Percentiles rank a stretch among this genome's conserved stretches.
These are phyloP conservation scores for Protaetia brevitarsis DNA, from an alignment of 1,140 invertebrate genomes.

Conservation along the genomic window DNA sequence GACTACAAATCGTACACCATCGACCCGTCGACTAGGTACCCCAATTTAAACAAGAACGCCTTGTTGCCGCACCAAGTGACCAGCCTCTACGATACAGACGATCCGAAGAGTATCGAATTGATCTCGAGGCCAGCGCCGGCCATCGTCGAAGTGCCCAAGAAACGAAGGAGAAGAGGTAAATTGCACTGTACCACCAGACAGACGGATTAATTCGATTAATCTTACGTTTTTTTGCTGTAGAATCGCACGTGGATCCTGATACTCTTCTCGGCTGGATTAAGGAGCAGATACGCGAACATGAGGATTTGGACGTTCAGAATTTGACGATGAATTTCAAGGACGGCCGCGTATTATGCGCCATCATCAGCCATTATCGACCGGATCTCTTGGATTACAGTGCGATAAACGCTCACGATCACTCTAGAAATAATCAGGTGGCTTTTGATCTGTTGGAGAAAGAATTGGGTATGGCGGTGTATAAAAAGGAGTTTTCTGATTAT, in stretches of 20 bases:
- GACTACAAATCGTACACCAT: conserved; percentile 85
- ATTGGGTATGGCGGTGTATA: conserved; percentile 45
- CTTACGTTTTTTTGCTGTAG: conserved; percentile 39
- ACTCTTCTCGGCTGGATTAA: conserved; percentile 74
- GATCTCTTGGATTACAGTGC: conserved; percentile 75
- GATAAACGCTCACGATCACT: conserved; percentile 60
- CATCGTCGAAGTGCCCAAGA: conserved; percentile 57
- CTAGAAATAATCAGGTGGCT: conserved; percentile 72
- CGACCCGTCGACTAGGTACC: conserved; percentile 81
- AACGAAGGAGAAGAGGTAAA: conserved; percentile 62
- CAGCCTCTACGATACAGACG: conserved; percentile 59
- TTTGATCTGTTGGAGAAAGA: conserved; percentile 80
- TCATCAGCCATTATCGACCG: conserved; percentile 83
- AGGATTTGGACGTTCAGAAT: conserved; percentile 65
- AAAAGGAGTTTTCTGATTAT: conserved; percentile 4
- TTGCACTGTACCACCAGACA: not conserved
- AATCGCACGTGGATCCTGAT: conserved; percentile 68
- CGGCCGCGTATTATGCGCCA: conserved; percentile 77
- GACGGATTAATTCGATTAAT: not conserved
- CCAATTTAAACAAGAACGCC: conserved; percentile 58
- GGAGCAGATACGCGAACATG: conserved; percentile 66
- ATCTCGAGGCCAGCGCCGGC: conserved; percentile 44
- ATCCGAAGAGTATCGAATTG: conserved; percentile 51
- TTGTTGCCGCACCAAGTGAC: conserved; percentile 62
- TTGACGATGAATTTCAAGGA: conserved; percentile 70